Evolutionary conservation across 37 sponge, comb jelly and placozoan species (phyloP), one percentile per base, ranked within the genome.

Genomic region (Spongia lamella): DNA sequence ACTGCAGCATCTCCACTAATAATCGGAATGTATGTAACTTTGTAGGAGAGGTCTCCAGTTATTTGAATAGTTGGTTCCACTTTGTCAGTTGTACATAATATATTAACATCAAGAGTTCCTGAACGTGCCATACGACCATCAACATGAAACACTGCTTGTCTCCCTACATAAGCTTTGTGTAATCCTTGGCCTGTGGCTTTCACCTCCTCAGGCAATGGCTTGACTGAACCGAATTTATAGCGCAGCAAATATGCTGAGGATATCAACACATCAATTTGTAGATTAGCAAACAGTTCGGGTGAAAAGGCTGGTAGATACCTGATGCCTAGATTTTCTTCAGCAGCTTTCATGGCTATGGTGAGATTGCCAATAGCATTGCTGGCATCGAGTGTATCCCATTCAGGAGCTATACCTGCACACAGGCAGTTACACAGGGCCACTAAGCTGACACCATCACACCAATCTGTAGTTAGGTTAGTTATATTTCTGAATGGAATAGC

Each of bases 211-310:
- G 88, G 81, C 15, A 83, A 78, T 1, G 78, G 73, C 7, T 70
- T 9, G 1, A 75, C 52, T 66, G 74, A 86, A 5, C 91, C 88
- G 38, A 79, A 61, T 50, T 80, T 58, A 39, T 87, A 80, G 22
- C 84, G 75, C 5, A 80, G 80, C 29, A 94, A 56, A 63, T 86
- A 94, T 0, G 91, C 79, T 40, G 68, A 79, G 13, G 87, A 70
- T 35, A 75, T 84, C 17, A 94, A 67, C 75, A 90, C 90, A 76
- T 94, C 94, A 16, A 94, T 87, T 15, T 75, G 56, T 0, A 91
- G 91, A 37, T 94, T 88, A 0, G 94, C 80, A 73, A 94, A 63
- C 36, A 80, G 73, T 3, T 73, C 37, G 0, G 94, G 76, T 13
- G 59, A 79, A 22, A 94, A 49, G 54, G 83, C 70, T 16, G 84